Base-by-base conservation (phyloP, 2,113 vertebrate species). In the Nesospiza acunhae region DNA sequence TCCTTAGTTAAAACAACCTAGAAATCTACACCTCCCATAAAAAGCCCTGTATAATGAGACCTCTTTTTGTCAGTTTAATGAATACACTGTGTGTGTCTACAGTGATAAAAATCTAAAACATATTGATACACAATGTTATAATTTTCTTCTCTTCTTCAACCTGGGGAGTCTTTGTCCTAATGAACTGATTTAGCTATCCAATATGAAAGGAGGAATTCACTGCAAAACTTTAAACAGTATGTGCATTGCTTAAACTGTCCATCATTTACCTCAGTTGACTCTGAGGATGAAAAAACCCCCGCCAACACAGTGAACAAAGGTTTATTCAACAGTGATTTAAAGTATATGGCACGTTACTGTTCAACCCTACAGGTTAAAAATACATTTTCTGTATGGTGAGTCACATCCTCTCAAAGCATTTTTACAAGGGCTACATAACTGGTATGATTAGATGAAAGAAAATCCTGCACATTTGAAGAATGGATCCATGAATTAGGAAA, bases 1-100 rank as follows among this genome's bases (percentile, higher is more conserved):
- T 96, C 67, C 97, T 96, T 96, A 97, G 21, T 52, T 86, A 78
- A 91, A 44, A 95, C 42, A 42, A 63, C 4, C 49, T 35, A 84
- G 68, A 81, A 84, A 81, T 68, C 66, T 52, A 76, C 58, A 85
- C 20, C 44, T 91, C 44, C 33, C n/a, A 15, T 64, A n/a, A 88
- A 69, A 26, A 60, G 24, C 33, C 52, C 30, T 15, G 47, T n/a
- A 67, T 26, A 87, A 69, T 22, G 19, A 76, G 78, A 50, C 17
- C 10, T 24, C 52, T 81, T 58, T 55, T 35, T 37, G 18, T 75
- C 77, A 84, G 33, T 63, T 82, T 79, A 50, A 89, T 13, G 5
- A 78, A 90, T n/a, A 63, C 6, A 28, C 3, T 67, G 26, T 46
- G 22, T 56, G 17, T n/a, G 31, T 23, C 31, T 31, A 47, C 6